Evolutionary conservation across 2,888 invertebrate genomes (phyloP).

Genomic region (Meganola albula): DNA sequence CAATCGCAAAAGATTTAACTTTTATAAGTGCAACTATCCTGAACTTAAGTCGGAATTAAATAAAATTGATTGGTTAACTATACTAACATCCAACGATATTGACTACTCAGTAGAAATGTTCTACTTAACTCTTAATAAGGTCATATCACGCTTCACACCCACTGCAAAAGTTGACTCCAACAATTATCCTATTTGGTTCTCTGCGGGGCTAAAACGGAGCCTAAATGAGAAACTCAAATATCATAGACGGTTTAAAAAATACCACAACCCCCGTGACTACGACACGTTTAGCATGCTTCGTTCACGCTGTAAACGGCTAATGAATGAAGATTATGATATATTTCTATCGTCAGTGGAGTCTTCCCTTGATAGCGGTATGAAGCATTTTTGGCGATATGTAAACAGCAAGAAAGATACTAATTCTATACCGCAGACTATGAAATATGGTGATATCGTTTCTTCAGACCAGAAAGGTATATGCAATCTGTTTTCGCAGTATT

Average conservation of each 20-base stretch:
- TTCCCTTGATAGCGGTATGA: slow-evolving; percentile 1
- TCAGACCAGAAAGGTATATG: neutral
- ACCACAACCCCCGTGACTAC: slow-evolving; percentile 5
- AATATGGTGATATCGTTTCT: neutral
- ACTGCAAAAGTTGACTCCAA: neutral
- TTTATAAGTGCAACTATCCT: neutral
- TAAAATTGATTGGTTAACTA: neutral
- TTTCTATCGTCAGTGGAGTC: neutral
- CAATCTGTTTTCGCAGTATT: slow-evolving; percentile 5
- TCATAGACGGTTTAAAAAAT: slow-evolving; percentile 1
- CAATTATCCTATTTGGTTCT: slow-evolving; percentile 9
- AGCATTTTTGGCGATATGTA: slow-evolving; percentile 5
- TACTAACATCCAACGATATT: neutral
- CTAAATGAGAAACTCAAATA: slow-evolving; percentile 1
- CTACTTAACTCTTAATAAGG: neutral
- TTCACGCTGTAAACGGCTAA: slow-evolving; percentile 1
- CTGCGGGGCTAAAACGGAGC: neutral
- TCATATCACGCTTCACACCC: neutral
- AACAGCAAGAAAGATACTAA: slow-evolving; percentile 1
- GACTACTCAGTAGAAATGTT: neutral
- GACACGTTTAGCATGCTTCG: slow-evolving; percentile 4
- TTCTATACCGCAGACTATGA: slow-evolving; percentile 2
- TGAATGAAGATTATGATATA: neutral
- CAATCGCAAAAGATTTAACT: neutral
- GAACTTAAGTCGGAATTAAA: neutral